phyloP scores from a whole-genome alignment of 2,113 vertebrate genomes.

The Brachypteracias leptosomus region DNA sequence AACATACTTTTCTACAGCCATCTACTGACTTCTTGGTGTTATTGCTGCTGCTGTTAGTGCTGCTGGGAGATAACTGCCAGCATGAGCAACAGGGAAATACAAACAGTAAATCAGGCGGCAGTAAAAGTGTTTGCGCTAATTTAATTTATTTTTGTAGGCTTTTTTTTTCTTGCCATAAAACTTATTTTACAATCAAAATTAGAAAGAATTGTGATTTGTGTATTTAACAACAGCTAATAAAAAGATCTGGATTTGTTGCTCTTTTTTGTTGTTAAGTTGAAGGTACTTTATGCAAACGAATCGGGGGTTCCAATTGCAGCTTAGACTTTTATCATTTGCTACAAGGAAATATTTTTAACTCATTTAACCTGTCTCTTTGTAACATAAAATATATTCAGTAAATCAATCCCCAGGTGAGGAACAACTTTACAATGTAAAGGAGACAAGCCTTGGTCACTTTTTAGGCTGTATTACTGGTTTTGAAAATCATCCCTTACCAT shows the following conservation, averaged over 20 bases:
- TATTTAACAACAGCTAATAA: neutral
- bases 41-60: slow-evolving; percentile 69
- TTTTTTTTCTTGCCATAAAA: neutral
- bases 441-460: neutral
- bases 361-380: neutral
- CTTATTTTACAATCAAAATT: neutral
- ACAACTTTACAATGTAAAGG: neutral
- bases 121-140: neutral
- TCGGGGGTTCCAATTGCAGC: neutral
- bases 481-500: slow-evolving; percentile 26
- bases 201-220: neutral
- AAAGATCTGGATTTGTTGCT: neutral
- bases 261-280: neutral
- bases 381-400: neutral
- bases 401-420: slow-evolving; percentile 25
- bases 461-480: slow-evolving; percentile 1
- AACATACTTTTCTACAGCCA: slow-evolving; percentile 86
- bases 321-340: neutral
- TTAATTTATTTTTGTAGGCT: neutral
- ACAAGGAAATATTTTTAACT: neutral
- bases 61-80: neutral
- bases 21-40: slow-evolving; percentile 79
- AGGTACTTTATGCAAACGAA: neutral
- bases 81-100: neutral
- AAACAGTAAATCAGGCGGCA: neutral